A percentile compares a stretch with the other conserved stretches of the same genome.
phyloP scores from a whole-genome alignment of 2,888 invertebrate species.

The Minunthozetes semirufus region DNA sequence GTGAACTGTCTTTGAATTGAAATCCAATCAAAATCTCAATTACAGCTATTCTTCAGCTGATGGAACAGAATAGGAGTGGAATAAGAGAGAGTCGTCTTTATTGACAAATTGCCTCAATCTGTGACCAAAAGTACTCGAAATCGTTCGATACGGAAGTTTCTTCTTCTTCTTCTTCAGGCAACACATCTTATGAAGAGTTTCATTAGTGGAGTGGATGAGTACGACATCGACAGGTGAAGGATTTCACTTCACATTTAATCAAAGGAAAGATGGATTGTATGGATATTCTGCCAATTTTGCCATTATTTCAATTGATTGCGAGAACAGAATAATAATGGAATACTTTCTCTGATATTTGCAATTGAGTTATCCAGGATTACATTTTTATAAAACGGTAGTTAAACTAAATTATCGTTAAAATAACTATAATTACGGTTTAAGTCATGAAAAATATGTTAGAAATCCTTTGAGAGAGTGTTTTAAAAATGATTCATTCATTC shows the following conservation, averaged over 20 bases:
- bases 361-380: no score
- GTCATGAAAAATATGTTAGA: no score
- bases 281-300: no score
- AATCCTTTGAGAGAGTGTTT: no score
- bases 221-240: not conserved
- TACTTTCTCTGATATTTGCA: no score
- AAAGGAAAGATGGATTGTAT: no score
- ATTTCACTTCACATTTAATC: not conserved
- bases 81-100: not conserved
- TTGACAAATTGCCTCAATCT: slow-evolving; percentile 23
- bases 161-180: slow-evolving; percentile 3
- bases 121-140: not conserved
- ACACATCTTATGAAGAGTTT: not conserved
- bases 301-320: no score
- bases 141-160: not conserved
- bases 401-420: no score
- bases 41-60: not conserved
- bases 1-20: not conserved
- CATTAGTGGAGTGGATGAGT: not conserved
- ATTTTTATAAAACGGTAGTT: no score
- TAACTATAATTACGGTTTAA: no score
- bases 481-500: no score
- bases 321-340: no score
- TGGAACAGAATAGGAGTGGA: not conserved
- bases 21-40: slow-evolving; percentile 18